Base-by-base conservation (phyloP, 2,888 invertebrate species). In the Erpobdella octoculata region DNA sequence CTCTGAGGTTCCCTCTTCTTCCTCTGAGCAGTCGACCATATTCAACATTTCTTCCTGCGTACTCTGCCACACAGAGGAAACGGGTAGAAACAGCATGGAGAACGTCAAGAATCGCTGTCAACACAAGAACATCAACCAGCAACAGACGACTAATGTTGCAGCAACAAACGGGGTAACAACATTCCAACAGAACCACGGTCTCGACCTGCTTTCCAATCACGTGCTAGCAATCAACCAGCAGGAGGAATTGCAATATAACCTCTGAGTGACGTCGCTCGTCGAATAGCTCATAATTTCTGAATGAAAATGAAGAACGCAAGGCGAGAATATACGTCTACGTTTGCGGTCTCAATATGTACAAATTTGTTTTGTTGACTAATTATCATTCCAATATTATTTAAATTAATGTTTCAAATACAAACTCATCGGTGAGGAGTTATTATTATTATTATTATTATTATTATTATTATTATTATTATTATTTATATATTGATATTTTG, bases 121-220 rank as follows among this genome's bases (percentile, higher is more conserved):
- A n/a, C 21, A 25, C 53, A 28, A 53, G 28, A 28, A 28, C 48
- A 48, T 21, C 25, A 18, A 18, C 5, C 48, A 48, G 21, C 28
- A 58, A 25, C 8, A 31, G n/a, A 35, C 28, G 28, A 62, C 62
- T n/a, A 62, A 31, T 62, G n/a, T 33, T 31, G 31, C 33, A 5
- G n/a, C 8, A 28, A n/a, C 62, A 9, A 4, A n/a, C 33, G 31
- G 62, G 6, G 33, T n/a, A 15, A 41, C n/a, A n/a, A 12, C n/a
- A 15, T n/a, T 28, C 1, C 62, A 62, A 31, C 4, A 28, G 62
- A 31, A 62, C 33, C 62, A 62, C 62, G 62, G 62, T 18, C n/a
- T 62, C n/a, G 62, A 62, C 18, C 62, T 62, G 18, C 62, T 62
- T 62, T 62, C 62, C 62, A 62, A 35, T 33, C 62, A 62, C 62